These are phyloP conservation scores for Oreohelix idahoensis DNA, from an alignment of 1,140 invertebrate genomes.

Conservation along the genomic window DNA sequence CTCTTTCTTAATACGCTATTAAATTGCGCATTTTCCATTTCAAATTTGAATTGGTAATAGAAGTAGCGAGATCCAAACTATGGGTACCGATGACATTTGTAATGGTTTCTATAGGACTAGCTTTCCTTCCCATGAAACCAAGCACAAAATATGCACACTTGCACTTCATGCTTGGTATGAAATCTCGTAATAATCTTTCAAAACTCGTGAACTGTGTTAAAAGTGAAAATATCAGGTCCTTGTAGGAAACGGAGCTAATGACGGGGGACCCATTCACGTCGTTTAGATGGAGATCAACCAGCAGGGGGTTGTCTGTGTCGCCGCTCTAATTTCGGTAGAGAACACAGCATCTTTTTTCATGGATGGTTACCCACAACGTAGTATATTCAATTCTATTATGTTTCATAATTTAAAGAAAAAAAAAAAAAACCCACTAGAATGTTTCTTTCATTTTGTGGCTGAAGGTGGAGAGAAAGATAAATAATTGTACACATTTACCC, in stretches of 20 bases:
- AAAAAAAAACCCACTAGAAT: too few species aligned
- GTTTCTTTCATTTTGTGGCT: background rate
- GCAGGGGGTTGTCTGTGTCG: background rate
- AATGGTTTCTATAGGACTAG: background rate
- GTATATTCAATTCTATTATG: background rate
- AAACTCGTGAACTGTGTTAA: constrained; percentile 4
- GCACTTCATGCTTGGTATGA: constrained; percentile 2
- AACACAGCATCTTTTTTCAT: background rate
- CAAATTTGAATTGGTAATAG: constrained; percentile 13
- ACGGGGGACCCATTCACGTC: background rate
- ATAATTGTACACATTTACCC: too few species aligned
- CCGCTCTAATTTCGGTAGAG: background rate
- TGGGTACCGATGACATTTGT: background rate
- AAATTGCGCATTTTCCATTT: constrained; percentile 8
- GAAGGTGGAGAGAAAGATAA: background rate
- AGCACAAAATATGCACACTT: constrained; percentile 7
- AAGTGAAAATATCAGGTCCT: constrained; percentile 7
- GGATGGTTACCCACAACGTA: background rate
- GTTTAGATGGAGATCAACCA: background rate
- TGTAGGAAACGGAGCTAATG: background rate
- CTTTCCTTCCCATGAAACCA: background rate
- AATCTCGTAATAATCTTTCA: constrained; percentile 7
- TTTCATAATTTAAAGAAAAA: constrained; percentile 9
- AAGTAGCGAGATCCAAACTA: background rate
- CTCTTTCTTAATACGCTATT: constrained; percentile 8